Evolutionary conservation across 1,140 invertebrate genomes (phyloP), one percentile per base, ranked within the genome.

Genomic region (Drosophila nigromelanica): DNA sequence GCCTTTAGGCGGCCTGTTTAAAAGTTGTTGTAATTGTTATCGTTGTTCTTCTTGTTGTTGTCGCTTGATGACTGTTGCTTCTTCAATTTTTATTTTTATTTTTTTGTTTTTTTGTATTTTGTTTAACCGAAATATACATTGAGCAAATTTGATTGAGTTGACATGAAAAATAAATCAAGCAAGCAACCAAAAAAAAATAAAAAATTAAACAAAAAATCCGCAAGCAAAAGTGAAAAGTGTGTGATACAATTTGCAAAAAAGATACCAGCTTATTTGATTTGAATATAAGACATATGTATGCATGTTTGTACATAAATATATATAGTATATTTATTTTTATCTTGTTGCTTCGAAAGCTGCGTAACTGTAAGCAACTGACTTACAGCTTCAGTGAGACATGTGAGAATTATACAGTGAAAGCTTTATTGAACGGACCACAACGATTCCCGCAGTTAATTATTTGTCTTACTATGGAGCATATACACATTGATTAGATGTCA

Each of bases 71-170:
- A 66, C 76, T 75, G 70, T 67, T 72, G 56, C 59, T 69, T 67
- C 40, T 68, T 62, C 27, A 60, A 54, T 82, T 66, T 55, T 79
- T 50, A 33, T 73, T 55, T 33, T 45, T 18, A 73, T 27, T 58
- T 67, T 37, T 45, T 56, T 42, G 62, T n/a, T 64, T 58, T 73
- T 21, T 63, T 51, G 45, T 59, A 33, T 43, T 63, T 55, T 27
- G 47, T 64, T 40, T 58, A 52, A 63, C n/a, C 39, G 59, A 64
- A 55, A 62, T 51, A 67, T 52, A 80, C 78, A 68, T 78, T 80
- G 48, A 47, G 62, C 51, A 77, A 81, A 86, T 86, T 81, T 87
- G 72, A 85, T 85, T 77, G 73, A 67, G 71, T 37, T 74, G 66
- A 45, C 66, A 80, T 76, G 48, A 47, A 59, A 75, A 75, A 60